A percentile compares a stretch with the other conserved stretches of the same genome.
Conservation (phyloP, 1,140 invertebrate genomes). For the Megalonaias nervosa region DNA sequence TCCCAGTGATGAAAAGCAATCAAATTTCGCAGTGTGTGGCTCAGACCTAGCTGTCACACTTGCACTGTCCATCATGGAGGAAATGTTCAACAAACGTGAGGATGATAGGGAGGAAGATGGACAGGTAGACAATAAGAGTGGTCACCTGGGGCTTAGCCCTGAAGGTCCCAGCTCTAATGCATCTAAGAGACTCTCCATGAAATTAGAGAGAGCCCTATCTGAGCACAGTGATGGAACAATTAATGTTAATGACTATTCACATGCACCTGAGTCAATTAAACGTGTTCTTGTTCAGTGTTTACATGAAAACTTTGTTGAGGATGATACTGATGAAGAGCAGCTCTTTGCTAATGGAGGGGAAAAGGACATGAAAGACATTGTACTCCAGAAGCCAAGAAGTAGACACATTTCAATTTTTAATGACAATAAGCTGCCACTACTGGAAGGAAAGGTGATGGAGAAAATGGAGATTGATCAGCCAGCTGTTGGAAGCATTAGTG, state of each 20-base stretch:
- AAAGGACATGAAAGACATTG: not conserved
- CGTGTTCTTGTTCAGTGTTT: constrained; percentile 45
- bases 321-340: constrained; percentile 36
- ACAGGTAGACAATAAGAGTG: not conserved
- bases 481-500: constrained; percentile 10
- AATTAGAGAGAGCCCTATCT: constrained; percentile 40
- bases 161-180: constrained; percentile 4
- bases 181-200: constrained; percentile 35
- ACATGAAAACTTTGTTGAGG: constrained; percentile 32
- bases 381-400: too few species aligned
- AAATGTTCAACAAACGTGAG: constrained; percentile 17
- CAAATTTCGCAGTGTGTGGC: constrained; percentile 47
- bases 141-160: constrained; percentile 12
- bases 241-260: constrained; percentile 39
- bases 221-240: constrained; percentile 34
- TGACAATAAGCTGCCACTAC: not conserved
- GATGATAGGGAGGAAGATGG: constrained; percentile 9
- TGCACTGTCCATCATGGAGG: constrained; percentile 55
- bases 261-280: constrained; percentile 36
- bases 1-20: constrained; percentile 13
- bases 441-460: not conserved
- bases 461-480: not conserved
- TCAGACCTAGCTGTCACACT: constrained; percentile 53
- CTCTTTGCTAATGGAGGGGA: constrained; percentile 32
- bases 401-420: too few species aligned